Evolutionary conservation across 1,140 invertebrate genomes (phyloP), one percentile per base, ranked within the genome.

Genomic region (Hypothenemus hampei): DNA sequence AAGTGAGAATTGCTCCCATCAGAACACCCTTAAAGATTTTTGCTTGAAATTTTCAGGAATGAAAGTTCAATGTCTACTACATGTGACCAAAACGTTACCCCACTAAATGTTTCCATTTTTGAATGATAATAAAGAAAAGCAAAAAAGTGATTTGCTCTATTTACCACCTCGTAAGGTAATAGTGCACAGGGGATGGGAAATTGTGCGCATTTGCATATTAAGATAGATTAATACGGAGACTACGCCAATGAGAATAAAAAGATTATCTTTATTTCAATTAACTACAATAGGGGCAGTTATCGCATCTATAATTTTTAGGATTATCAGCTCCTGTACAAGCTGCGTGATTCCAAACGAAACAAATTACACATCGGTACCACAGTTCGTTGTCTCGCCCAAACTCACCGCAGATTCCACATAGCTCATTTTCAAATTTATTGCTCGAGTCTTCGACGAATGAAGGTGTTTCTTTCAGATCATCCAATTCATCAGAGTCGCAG

Each of bases 341-440:
- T 23, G 41, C 41, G 26, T 44, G 41, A 44, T 44, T 44, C 41
- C 41, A 44, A 10, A 23, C 26, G 15, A 23, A 44, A 24, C 41
- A 44, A 23, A 4, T 15, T 7, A 44, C 41, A 23, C 22, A 44
- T 18, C 41, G 6, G 22, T 44, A 44, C 41, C 22, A 44, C 15
- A 26, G 41, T 13, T 44, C 41, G 10, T 23, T 24, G 15, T 44
- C 26, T 8, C 41, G 39, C 16, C 39, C 39, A 19, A 41, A 41
- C 39, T 41, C 39, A 18, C 20, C 20, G 21, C 39, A 41, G 15
- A 44, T 44, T 7, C 41, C 22, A 44, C 41, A 44, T 15, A 44
- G 21, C 15, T 44, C 41, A 8, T 41, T 18, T 29, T 29, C 26
- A 29, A 7, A 7, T n/a, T 6, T 29, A 29, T 4, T 7, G 39